phyloP scores from a whole-genome alignment of 2,797 vertebrate genomes.

The Simalia tracyae region DNA sequence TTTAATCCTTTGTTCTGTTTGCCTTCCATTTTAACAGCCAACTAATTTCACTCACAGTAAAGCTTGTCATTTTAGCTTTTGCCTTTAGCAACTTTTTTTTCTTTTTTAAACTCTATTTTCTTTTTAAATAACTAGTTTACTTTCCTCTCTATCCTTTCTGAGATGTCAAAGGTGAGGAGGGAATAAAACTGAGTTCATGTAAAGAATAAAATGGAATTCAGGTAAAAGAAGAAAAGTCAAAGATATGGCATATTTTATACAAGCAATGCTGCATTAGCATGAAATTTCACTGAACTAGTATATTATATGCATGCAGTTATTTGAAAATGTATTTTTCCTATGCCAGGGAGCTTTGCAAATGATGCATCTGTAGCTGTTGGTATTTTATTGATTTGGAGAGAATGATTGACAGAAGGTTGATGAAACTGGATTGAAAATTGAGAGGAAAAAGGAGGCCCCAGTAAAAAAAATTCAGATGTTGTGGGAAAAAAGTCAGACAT shows the following conservation, averaged over 20 bases:
- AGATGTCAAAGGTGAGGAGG: neutral
- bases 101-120: slow-evolving; percentile 17
- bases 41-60: slow-evolving; percentile 46
- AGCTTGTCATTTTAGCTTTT: slow-evolving; percentile 35
- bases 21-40: slow-evolving; percentile 53
- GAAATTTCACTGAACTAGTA: neutral
- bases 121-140: slow-evolving; percentile 30
- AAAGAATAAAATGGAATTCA: no score
- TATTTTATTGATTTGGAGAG: neutral
- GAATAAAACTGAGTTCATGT: slow-evolving; percentile 5
- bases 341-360: neutral
- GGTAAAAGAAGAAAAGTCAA: neutral
- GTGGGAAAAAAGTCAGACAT: no score
- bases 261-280: neutral
- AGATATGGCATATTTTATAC: neutral
- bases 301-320: neutral
- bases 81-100: neutral
- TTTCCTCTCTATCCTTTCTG: neutral
- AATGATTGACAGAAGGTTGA: neutral
- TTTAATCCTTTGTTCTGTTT: slow-evolving; percentile 41
- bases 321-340: neutral
- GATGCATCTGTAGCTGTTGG: neutral
- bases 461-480: no score
- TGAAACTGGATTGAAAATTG: no score
- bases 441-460: no score